Base-by-base conservation (phyloP, 2,113 vertebrate genomes). In the Bubo scandiacus region DNA sequence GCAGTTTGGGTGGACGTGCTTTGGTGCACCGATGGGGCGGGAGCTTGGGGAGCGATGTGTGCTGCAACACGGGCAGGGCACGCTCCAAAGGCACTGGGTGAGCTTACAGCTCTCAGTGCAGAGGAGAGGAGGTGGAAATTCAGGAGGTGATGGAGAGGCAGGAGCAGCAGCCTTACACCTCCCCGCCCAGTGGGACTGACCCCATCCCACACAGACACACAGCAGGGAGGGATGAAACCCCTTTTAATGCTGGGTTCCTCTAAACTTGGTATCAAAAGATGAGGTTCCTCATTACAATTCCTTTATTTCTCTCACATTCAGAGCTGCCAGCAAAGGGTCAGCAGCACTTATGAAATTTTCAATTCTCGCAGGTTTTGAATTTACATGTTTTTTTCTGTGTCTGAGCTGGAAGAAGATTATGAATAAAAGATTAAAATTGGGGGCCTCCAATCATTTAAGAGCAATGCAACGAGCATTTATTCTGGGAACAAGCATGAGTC, bases 371-470 rank as follows among this genome's bases (percentile, higher is more conserved):
- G 96, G 94, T 89, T 94, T 97, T 94, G 94, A 92, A 96, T 97
- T 96, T 97, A 96, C 94, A 94, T 93, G 94, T 81, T 96, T 89
- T 78, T 95, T 96, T 73, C 86, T 43, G 42, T 88, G 77, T 88
- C 97, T 87, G 96, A 95, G 90, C 77, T 97, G 88, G 72, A 92
- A 92, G 93, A 94, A 95, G 97, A 96, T 96, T 62, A 98, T 98
- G 98, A 98, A 98, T 98, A 98, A 98, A 98, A 98, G 97, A 98
- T 98, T 96, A 96, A 96, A 94, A 94, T 27, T 58, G 70, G 80
- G 95, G 91, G 95, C 95, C 88, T 97, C 96, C 92, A 58, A 79
- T 96, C 93, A 95, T 97, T 98, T 97, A 96, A 88, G 96, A 96
- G 92, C 82, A 82, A 96, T 73, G 94, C 96, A 95, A 91, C 2